Percentiles rank a stretch among this genome's conserved stretches.
Evolutionary conservation across 1,140 invertebrate species (phyloP).

Genomic region (Caenorhabditis briggsae): DNA sequence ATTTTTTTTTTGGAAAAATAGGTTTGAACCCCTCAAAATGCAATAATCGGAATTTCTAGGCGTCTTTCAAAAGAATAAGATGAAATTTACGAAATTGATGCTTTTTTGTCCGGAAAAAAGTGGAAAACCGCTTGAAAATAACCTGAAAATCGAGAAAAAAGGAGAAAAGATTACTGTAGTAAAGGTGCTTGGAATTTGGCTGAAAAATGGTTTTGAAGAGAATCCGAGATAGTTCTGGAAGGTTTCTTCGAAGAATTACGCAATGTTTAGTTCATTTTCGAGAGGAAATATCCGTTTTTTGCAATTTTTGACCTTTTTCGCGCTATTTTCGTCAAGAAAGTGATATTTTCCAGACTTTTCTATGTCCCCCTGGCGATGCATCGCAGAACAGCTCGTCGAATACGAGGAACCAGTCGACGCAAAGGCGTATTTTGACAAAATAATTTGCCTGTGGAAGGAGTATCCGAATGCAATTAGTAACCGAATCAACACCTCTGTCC

Average conservation of each 20-base stretch:
- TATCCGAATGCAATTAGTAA: conserved; percentile 32
- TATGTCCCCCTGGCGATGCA: conserved; percentile 3
- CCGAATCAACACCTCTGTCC: conserved; percentile 1
- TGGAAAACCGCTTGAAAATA: no score
- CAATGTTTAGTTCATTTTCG: no score
- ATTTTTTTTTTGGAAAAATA: no score
- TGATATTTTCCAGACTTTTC: background rate
- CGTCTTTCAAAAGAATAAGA: no score
- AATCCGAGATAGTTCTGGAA: no score
- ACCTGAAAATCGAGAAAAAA: no score
- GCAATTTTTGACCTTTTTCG: background rate
- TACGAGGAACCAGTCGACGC: background rate
- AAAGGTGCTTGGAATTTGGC: background rate
- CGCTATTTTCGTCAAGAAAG: background rate
- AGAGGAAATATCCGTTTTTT: no score
- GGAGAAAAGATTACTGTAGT: background rate
- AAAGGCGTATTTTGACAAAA: conserved; percentile 31
- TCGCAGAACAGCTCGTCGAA: conserved; percentile 16
- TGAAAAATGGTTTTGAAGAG: background rate
- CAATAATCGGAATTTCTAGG: no score
- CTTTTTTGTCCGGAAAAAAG: no score
- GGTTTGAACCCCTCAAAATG: no score
- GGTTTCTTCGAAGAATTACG: no score
- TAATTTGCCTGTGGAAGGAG: conserved; percentile 24
- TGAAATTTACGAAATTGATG: no score